A percentile compares a stretch with the other conserved stretches of the same genome.
phyloP scores from a whole-genome alignment of 2,797 vertebrate genomes.

The Scleropages formosus region DNA sequence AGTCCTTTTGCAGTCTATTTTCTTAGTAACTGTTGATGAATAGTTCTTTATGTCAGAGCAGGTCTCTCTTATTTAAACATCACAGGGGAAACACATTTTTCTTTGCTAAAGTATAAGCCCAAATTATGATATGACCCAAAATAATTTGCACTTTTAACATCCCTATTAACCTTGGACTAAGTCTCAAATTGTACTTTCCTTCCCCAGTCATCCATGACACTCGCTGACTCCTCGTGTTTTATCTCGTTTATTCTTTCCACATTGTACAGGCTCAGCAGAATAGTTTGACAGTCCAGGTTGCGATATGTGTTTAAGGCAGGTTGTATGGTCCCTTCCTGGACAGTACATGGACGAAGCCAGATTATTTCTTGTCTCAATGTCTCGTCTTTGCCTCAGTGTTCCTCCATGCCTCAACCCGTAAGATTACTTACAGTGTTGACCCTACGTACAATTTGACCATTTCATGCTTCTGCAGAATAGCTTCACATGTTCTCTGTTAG shows the following conservation, averaged over 20 bases:
- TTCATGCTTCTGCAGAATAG: neutral
- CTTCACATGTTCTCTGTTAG: neutral
- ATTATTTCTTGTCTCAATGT: neutral
- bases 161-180: too few species aligned
- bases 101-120: too few species aligned
- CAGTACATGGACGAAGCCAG: neutral
- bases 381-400: too few species aligned
- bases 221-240: neutral
- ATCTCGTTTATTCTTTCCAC: neutral
- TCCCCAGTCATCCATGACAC: too few species aligned
- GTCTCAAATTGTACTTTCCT: neutral
- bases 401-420: neutral
- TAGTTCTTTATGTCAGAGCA: neutral
- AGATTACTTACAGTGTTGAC: neutral
- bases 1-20: neutral
- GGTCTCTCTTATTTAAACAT: too few species aligned
- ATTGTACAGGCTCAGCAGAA: neutral
- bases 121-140: too few species aligned
- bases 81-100: too few species aligned
- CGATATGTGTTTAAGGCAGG: neutral
- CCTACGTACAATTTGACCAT: too few species aligned
- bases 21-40: neutral
- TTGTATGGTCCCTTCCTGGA: neutral
- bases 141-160: too few species aligned
- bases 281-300: neutral